phyloP scores from a whole-genome alignment of 1,140 invertebrate genomes.

The Lordiphosa mommai region DNA sequence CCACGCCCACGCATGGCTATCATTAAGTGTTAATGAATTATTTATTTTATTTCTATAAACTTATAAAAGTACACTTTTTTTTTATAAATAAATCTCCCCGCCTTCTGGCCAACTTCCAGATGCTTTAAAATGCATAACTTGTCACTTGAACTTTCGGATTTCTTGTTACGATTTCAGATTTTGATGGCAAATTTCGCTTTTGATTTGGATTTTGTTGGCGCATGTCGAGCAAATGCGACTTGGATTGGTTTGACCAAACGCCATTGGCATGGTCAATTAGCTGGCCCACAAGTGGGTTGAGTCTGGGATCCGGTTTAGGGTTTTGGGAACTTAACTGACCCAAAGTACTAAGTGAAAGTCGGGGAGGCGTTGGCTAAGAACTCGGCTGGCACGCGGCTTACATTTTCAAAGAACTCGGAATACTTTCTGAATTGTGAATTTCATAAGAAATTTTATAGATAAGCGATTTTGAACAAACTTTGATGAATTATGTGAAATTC shows the following conservation, averaged over 20 bases:
- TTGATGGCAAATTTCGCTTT: constrained; percentile 31
- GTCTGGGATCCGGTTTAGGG: constrained; percentile 5
- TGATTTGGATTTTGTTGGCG: constrained; percentile 23
- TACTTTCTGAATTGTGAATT: no score
- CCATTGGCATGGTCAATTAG: constrained; percentile 34
- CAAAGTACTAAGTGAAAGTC: no score
- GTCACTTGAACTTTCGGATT: constrained; percentile 6
- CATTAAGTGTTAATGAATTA: constrained; percentile 42
- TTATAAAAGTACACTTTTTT: background rate
- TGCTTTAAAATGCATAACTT: constrained; percentile 31
- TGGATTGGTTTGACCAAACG: constrained; percentile 17
- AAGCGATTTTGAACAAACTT: no score
- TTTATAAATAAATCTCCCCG: constrained; percentile 1
- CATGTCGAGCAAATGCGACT: constrained; percentile 14
- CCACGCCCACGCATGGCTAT: constrained; percentile 50
- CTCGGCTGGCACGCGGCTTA: no score
- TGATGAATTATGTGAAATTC: no score
- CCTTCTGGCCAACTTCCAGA: constrained; percentile 14
- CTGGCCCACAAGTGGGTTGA: background rate
- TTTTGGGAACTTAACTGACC: no score
- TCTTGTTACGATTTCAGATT: constrained; percentile 1
- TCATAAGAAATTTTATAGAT: no score
- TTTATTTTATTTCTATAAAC: constrained; percentile 15
- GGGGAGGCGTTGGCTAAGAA: no score
- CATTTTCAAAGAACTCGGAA: no score